Conservation (phyloP, 2,113 vertebrate species). For the Hyperopisus bebe region DNA sequence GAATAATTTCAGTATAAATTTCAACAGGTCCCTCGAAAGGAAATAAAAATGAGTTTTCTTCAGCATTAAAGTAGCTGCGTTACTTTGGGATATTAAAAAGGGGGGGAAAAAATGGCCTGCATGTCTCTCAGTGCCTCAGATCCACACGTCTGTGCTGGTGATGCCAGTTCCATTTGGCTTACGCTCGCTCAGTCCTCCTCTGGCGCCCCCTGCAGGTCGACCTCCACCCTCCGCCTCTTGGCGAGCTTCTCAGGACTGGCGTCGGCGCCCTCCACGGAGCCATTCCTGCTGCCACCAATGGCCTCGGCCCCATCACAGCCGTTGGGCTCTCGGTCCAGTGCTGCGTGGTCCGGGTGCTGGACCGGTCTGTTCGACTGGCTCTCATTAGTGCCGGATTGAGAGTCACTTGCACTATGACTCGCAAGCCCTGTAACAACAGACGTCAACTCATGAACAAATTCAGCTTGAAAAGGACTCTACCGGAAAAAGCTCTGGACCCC, state of each 20-base stretch:
- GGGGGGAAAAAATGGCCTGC: background rate
- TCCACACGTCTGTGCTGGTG: background rate
- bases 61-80: constrained; percentile 6
- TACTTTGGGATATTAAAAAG: constrained; percentile 16
- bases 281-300: constrained; percentile 46
- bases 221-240: constrained; percentile 53
- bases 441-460: background rate
- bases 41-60: background rate
- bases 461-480: background rate
- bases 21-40: constrained; percentile 18
- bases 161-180: constrained; percentile 17
- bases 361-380: constrained; percentile 70
- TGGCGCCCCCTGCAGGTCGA: constrained; percentile 42
- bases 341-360: constrained; percentile 50
- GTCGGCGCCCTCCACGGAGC: constrained; percentile 42
- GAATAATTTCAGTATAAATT: constrained; percentile 33
- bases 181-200: constrained; percentile 24
- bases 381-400: constrained; percentile 52
- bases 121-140: background rate
- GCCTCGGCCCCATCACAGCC: constrained; percentile 63
- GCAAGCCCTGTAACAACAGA: constrained; percentile 58
- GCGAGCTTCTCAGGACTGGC: constrained; percentile 37
- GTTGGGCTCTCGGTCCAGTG: constrained; percentile 68
- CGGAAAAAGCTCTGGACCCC: background rate
- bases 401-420: constrained; percentile 58